These are phyloP conservation scores for Norana najaformis DNA, from an alignment of 2,888 invertebrate species.

Conservation along the genomic window DNA sequence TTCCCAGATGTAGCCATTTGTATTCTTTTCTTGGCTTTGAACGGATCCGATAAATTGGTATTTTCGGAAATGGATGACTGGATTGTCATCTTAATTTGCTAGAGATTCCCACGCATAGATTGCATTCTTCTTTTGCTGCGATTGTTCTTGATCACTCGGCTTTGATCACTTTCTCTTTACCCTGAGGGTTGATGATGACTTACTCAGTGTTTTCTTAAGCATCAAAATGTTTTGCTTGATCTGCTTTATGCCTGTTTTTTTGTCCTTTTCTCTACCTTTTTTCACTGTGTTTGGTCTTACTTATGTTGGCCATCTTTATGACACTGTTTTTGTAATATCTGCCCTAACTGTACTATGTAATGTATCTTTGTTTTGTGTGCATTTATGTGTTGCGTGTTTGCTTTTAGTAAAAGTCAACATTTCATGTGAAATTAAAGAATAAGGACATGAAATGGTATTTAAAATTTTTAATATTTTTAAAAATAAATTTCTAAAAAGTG, in stretches of 20 bases:
- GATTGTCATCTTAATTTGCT: neutral
- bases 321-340: neutral
- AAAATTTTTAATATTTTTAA: neutral
- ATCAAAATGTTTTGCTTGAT: neutral
- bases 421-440: neutral
- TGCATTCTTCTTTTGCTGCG: neutral
- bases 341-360: neutral
- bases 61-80: neutral
- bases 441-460: neutral
- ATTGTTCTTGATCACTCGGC: neutral
- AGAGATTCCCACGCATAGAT: neutral
- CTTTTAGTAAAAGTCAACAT: neutral
- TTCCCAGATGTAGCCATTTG: too few relatives aligned
- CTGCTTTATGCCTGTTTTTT: neutral
- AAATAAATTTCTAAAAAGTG: slow-evolving; percentile 13
- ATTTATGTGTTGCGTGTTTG: slow-evolving; percentile 16
- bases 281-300: neutral
- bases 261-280: neutral
- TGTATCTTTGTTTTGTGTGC: neutral
- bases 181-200: neutral
- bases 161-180: neutral
- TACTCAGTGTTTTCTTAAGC: neutral
- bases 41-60: neutral
- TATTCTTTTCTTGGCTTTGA: neutral
- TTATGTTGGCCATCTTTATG: neutral